phyloP scores from a whole-genome alignment of 2,797 vertebrate species.

The Enteromius treurensis region DNA sequence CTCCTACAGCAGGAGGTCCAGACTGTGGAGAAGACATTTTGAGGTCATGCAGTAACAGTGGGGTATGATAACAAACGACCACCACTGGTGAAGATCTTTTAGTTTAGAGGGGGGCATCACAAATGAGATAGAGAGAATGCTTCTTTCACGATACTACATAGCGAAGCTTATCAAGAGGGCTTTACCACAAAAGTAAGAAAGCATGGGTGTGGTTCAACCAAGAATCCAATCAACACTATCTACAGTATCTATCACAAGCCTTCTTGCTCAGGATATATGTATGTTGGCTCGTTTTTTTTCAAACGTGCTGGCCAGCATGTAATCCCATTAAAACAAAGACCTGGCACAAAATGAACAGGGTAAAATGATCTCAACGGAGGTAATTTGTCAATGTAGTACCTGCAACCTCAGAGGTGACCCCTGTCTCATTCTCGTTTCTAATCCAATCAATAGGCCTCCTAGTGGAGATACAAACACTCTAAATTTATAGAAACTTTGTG shows the following conservation, averaged over 20 bases:
- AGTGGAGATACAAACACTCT: conserved; percentile 18
- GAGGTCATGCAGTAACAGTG: conserved; percentile 40
- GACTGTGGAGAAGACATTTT: conserved; percentile 47
- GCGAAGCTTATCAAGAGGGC: neutral
- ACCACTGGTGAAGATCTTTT: conserved; percentile 13
- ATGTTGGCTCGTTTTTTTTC: neutral
- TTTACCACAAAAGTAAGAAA: neutral
- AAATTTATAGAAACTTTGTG: conserved; percentile 31
- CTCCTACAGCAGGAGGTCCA: conserved; percentile 31
- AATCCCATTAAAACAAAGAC: conserved; percentile 21
- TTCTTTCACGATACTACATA: neutral
- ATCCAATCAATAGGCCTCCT: conserved; percentile 38
- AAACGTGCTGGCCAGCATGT: neutral
- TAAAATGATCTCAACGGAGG: conserved; percentile 29
- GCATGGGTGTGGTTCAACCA: neutral
- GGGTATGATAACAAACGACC: conserved; percentile 38
- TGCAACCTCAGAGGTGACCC: conserved; percentile 43
- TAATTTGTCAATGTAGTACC: conserved; percentile 34
- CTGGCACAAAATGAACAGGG: conserved; percentile 8
- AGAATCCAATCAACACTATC: neutral
- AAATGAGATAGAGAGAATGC: neutral
- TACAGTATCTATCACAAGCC: neutral
- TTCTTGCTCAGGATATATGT: neutral
- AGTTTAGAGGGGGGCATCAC: conserved; percentile 2
- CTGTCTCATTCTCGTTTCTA: conserved; percentile 16